Percentiles rank a stretch among this genome's conserved stretches.
phyloP scores from a whole-genome alignment of 2,888 invertebrate species.

The Amphipoea oculea region DNA sequence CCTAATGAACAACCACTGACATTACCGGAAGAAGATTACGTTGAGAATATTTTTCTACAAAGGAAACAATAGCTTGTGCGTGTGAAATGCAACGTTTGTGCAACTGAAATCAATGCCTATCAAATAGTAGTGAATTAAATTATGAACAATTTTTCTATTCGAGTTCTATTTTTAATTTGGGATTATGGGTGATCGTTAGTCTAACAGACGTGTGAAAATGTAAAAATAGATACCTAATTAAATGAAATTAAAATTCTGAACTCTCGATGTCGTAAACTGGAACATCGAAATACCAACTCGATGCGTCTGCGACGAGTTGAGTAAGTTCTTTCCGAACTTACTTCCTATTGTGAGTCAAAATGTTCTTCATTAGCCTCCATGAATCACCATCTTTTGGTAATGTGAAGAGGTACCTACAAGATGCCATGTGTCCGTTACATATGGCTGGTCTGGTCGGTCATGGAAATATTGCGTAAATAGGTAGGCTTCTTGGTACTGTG shows the following conservation, averaged over 20 bases:
- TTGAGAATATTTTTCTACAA: neutral
- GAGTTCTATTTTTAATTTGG: neutral
- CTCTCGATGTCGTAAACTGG: conserved; percentile 11
- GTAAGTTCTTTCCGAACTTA: conserved; percentile 47
- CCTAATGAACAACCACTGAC: neutral
- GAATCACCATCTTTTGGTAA: conserved; percentile 52
- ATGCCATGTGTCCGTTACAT: conserved; percentile 22
- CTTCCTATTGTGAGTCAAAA: conserved; percentile 66
- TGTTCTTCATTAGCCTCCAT: conserved; percentile 36
- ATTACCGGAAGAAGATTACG: conserved; percentile 16
- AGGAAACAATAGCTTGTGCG: conserved; percentile 1
- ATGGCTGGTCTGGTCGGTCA: neutral
- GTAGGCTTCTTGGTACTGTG: conserved; percentile 9
- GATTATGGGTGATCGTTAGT: neutral
- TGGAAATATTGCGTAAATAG: conserved; percentile 24
- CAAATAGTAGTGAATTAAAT: neutral
- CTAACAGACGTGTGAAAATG: neutral
- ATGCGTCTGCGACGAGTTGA: conserved; percentile 49
- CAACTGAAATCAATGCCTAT: neutral
- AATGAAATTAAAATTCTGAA: neutral
- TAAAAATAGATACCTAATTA: neutral
- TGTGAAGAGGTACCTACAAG: neutral
- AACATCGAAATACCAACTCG: conserved; percentile 44
- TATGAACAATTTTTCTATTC: neutral
- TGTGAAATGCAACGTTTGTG: conserved; percentile 21